Base-by-base conservation (phyloP, 2,797 vertebrate species). In the Thunnus albacares region DNA sequence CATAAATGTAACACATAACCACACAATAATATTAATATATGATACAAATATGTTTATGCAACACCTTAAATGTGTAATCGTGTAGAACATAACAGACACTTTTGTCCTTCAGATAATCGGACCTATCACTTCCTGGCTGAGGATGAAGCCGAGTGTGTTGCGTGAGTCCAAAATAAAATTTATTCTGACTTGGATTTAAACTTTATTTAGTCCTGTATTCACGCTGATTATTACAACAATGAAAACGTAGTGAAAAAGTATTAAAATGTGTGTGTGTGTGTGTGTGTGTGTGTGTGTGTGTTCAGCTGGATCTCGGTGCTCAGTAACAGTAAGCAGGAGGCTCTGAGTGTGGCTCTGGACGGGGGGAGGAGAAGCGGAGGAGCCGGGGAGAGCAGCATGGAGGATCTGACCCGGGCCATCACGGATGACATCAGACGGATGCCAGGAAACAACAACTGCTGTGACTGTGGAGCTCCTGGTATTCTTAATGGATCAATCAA, bases 271-370 rank as follows among this genome's bases (percentile, higher is more conserved):
- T 43, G 8, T 65, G 43, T 73, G 56, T 69, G 24, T 30, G 47
- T 70, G 58, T 20, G 15, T 52, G 28, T 45, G 20, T 28, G 1
- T 61, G 4, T 84, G 45, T 78, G 41, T 79, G 77, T 81, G 73
- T 81, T 59, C 80, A 96, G 95, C 26, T 96, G 94, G 94, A 94
- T 95, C 83, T 96, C 95, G 0, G 95, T 95, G 87, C 93, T 97
- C 79, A 96, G 94, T 30, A 97, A 97, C 89, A 97, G 96, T 77
- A 97, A 97, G 75, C 95, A 97, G 91, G 96, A 96, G 84, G 96
- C 95, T 0, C 91, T 97, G 81, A 97, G 92, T 0, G 81, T 95
- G 71, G 96, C 95, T 12, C 92, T 97, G 88, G 94, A 96, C 1
- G 95, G 95, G 22, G 89, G 84, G 10, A 68, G 82, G 71, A 53